These are phyloP conservation scores for Tenthredo notha DNA, from an alignment of 2,888 invertebrate genomes.

Conservation along the genomic window DNA sequence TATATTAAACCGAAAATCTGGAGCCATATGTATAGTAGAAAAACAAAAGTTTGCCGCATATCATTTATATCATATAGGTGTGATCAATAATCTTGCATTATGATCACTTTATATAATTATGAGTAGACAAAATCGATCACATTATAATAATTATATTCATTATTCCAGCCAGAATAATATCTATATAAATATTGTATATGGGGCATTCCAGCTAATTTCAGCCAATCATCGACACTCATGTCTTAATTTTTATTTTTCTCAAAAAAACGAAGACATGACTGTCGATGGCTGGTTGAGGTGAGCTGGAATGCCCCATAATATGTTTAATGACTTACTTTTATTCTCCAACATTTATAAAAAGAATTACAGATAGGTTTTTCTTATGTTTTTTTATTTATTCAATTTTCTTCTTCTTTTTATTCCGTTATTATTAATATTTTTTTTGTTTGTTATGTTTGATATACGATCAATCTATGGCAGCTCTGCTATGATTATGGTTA, in stretches of 20 bases:
- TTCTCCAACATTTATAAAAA: slow-evolving; percentile 1
- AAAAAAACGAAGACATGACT: too few species aligned
- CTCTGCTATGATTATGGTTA: neutral
- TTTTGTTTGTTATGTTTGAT: neutral
- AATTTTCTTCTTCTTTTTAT: neutral
- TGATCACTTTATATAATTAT: neutral
- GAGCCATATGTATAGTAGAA: neutral
- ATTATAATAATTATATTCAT: neutral
- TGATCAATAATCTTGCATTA: too few species aligned
- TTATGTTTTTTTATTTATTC: slow-evolving; percentile 30
- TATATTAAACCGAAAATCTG: neutral
- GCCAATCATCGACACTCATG: too few species aligned
- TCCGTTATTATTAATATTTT: slow-evolving; percentile 25
- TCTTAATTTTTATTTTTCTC: too few species aligned
- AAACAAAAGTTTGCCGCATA: neutral
- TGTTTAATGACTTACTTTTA: neutral
- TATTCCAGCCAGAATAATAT: neutral
- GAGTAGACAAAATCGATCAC: neutral
- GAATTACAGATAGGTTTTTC: neutral
- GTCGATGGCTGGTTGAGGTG: too few species aligned
- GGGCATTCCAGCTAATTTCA: too few species aligned
- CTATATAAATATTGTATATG: too few species aligned
- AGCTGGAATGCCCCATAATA: too few species aligned
- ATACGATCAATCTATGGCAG: neutral
- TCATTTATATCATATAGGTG: too few species aligned